Evolutionary conservation across 2,113 vertebrate genomes (phyloP).

Genomic region (Carassius gibelio): DNA sequence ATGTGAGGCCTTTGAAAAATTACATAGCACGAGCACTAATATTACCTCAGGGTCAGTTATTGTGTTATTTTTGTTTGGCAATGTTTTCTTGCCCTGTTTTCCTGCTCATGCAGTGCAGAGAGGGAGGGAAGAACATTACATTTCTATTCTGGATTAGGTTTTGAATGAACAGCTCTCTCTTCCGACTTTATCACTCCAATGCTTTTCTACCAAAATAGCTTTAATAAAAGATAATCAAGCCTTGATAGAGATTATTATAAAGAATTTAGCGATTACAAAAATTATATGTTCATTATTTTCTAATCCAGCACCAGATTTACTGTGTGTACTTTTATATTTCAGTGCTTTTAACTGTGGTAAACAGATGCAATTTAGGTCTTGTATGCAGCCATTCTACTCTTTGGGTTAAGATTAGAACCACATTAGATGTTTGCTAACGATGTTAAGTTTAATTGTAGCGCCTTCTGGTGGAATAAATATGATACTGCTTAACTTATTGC

Average conservation of each 20-base stretch:
- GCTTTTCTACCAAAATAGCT: neutral
- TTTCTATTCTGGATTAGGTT: conserved; percentile 36
- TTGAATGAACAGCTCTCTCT: neutral
- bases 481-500: neutral
- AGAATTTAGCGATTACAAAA: neutral
- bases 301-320: neutral
- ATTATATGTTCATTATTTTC: neutral
- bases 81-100: conserved; percentile 25
- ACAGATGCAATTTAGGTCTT: neutral
- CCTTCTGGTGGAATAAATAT: conserved; percentile 15
- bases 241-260: conserved; percentile 2
- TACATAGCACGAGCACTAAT: neutral
- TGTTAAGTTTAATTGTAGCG: conserved; percentile 5
- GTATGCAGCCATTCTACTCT: neutral
- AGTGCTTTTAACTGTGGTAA: neutral
- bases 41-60: conserved; percentile 22
- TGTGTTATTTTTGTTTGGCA: conserved; percentile 19
- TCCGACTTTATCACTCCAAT: neutral
- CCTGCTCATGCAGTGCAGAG: neutral
- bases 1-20: conserved; percentile 27
- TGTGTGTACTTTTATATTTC: neutral
- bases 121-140: conserved; percentile 20
- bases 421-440: neutral
- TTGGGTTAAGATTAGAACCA: neutral
- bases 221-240: conserved; percentile 1